Base-by-base conservation (phyloP, 1,140 invertebrate species). In the Philotrypesis tridentata region DNA sequence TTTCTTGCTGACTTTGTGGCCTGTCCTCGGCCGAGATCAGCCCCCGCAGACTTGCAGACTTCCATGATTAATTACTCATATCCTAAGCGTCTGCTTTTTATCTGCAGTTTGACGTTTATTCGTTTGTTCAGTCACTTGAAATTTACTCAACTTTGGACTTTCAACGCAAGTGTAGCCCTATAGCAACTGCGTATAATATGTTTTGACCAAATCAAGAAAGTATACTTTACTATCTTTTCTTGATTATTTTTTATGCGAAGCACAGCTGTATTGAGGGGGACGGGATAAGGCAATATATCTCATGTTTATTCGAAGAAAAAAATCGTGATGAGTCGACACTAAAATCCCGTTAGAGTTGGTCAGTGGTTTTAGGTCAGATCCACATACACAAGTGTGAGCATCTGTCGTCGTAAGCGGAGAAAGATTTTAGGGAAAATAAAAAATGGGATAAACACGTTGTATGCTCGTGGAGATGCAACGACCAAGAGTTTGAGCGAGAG, bases 381-480 rank as follows among this genome's bases (percentile, higher is more conserved):
- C 33, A 27, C 61, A 68, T 11, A 63, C 7, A 55, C 21, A 2
- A 12, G 21, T 31, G 37, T 43, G 40, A 73, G 67, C 79, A 43
- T 63, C 79, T 67, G 79, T 60, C 55, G 23, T 23, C 60, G 43
- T 70, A 40, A 70, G 76, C 68, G 48, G 73, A 70, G 61, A 77
- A 31, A 31, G 80, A 82, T 82, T 77, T 82, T 82, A 27, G 61
- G 68, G 40, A 82, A 82, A 82, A 82, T 82, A 82, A 82, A 82
- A 82, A 82, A 82, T 82, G 75, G 80, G 80, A 82, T 82, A 82
- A 82, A 82, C 80, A 82, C 75, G 48, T 23, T 78, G 73, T 3
- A 37, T 37, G 33, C 33, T 37, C 33, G 9, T 9, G 33, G 40
- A 29, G 65, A 40, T 67, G 48, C 63, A 29, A 55, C 25, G 21